phyloP scores from a whole-genome alignment of 1,140 invertebrate species.

The Cotesia typhae region DNA sequence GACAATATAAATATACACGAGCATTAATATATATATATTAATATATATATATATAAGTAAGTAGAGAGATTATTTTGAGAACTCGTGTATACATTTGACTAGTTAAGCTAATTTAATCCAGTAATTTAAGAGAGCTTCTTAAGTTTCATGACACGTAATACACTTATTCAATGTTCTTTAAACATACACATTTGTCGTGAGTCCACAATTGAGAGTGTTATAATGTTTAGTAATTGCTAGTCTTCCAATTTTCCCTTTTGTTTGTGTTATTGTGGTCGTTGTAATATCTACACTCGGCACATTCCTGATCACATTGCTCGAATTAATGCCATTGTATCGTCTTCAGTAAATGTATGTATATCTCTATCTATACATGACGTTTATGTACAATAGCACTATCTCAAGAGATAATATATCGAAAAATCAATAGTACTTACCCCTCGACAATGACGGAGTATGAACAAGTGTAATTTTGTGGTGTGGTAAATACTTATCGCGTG shows the following conservation, averaged over 20 bases:
- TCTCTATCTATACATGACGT: too few relatives aligned
- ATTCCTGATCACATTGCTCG: too few relatives aligned
- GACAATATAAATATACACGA: too few relatives aligned
- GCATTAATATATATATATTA: too few relatives aligned
- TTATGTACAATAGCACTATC: too few relatives aligned
- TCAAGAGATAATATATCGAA: too few relatives aligned
- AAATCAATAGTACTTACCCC: slow-evolving; percentile 15
- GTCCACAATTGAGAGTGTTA: not conserved
- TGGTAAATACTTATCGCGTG: slow-evolving; percentile 5
- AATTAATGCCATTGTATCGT: too few relatives aligned
- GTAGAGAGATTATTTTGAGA: slow-evolving; percentile 1
- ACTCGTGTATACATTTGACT: not conserved
- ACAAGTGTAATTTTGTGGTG: slow-evolving; percentile 4
- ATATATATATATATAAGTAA: too few relatives aligned
- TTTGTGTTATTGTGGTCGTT: not conserved
- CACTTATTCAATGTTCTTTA: not conserved
- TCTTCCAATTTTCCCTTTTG: not conserved
- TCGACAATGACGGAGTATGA: slow-evolving; percentile 5
- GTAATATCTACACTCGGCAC: not conserved
- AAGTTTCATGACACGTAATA: not conserved
- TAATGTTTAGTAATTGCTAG: not conserved
- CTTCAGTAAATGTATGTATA: too few relatives aligned
- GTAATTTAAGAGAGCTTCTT: slow-evolving; percentile 1
- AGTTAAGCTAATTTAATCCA: slow-evolving; percentile 1
- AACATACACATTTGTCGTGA: too few relatives aligned